Conservation (phyloP, 2,888 invertebrate species). For the Drosophila histrio region DNA sequence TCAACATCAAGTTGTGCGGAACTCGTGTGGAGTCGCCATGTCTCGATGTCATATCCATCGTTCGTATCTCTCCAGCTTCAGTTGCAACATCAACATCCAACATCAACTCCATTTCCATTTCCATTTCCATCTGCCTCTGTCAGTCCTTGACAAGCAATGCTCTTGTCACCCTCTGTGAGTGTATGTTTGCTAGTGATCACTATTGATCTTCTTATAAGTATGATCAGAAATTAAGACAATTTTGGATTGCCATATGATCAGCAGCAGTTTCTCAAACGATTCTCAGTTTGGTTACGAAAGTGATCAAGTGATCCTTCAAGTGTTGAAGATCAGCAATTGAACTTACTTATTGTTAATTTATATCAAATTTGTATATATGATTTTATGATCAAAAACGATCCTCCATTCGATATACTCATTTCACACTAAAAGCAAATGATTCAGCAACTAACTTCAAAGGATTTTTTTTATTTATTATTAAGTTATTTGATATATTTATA, state of each 20-base stretch:
- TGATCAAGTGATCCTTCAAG: background rate
- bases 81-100: background rate
- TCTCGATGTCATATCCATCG: constrained; percentile 32
- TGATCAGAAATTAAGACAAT: background rate
- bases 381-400: background rate
- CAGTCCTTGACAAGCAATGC: constrained; percentile 30
- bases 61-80: constrained; percentile 8
- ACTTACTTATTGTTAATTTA: too few relatives aligned
- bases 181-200: background rate
- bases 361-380: too few relatives aligned
- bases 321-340: background rate
- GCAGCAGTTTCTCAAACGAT: background rate
- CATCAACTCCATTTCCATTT: constrained; percentile 1
- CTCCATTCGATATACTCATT: background rate
- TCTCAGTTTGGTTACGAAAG: background rate
- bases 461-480: too few relatives aligned
- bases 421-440: too few relatives aligned
- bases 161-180: background rate
- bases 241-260: background rate
- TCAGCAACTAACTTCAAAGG: too few relatives aligned
- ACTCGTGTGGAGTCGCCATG: constrained; percentile 39
- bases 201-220: background rate
- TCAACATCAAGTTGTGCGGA: constrained; percentile 48
- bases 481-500: too few relatives aligned
- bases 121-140: constrained; percentile 31